These are phyloP conservation scores for Augochlorella aurata DNA, from an alignment of 2,888 invertebrate genomes.

Conservation along the genomic window DNA sequence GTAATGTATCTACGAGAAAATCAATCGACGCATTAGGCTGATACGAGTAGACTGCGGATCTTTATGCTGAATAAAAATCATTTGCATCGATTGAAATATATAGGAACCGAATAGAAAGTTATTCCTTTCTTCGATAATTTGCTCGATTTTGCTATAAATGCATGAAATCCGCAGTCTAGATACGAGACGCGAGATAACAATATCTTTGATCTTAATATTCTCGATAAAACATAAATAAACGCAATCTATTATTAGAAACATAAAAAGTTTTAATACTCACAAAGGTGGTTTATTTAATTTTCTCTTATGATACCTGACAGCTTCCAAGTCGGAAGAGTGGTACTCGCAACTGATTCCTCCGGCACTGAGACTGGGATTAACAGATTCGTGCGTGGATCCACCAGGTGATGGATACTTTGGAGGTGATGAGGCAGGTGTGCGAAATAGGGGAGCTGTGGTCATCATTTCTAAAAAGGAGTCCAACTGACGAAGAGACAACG, in stretches of 20 bases:
- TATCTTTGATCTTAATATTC: not conserved
- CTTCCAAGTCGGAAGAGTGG: slow-evolving; percentile 76
- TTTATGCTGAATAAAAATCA: no score
- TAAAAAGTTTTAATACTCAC: slow-evolving; percentile 67
- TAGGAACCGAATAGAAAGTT: no score
- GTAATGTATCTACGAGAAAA: slow-evolving; percentile 72
- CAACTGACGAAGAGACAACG: slow-evolving; percentile 94
- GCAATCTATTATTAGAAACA: not conserved
- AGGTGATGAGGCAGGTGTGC: slow-evolving; percentile 89
- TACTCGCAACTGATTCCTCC: slow-evolving; percentile 75
- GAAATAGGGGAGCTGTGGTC: slow-evolving; percentile 88
- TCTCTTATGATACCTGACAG: slow-evolving; percentile 76
- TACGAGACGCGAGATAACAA: no score
- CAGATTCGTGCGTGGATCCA: slow-evolving; percentile 72
- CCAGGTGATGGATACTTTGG: slow-evolving; percentile 86
- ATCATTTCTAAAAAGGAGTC: slow-evolving; percentile 95
- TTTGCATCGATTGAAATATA: no score
- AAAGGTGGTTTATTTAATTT: slow-evolving; percentile 62
- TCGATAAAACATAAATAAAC: not conserved
- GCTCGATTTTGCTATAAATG: no score
- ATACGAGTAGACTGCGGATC: not conserved
- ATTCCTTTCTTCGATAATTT: no score
- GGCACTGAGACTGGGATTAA: slow-evolving; percentile 71
- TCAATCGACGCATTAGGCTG: not conserved
- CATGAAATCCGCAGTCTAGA: no score